Evolutionary conservation across 35 echinoderm and acorn worm genomes (phyloP), one percentile per base, ranked within the genome.

Genomic region (Patiria miniata): DNA sequence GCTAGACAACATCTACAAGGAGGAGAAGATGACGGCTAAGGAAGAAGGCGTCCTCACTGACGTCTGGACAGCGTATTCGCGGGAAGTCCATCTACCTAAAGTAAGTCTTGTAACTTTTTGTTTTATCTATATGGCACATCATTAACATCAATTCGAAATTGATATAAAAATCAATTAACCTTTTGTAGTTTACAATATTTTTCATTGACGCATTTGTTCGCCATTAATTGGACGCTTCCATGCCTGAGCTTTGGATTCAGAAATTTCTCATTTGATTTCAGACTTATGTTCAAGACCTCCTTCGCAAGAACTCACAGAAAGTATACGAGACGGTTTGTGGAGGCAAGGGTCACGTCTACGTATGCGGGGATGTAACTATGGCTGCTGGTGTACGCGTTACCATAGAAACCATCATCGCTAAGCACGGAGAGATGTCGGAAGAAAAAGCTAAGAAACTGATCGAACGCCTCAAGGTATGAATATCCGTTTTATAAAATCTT

Each of bases 311-410:
- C 39, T 39, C 77, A 0, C 40, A 79, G 78, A 59, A 82, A 12
- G 40, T 95, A 0, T 95, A 81, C 84, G 61, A 88, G 79, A 81
- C 61, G 12, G 40, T 95, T 23, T 78, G 59, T 36, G 59, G 79
- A 33, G 38, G 61, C 37, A 52, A 91, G 16, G 93, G 93, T 36
- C 93, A 95, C 54, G 15, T 95, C 56, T 95, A 82, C 44, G 88
- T 95, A 0, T 86, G 93, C 56, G 93, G 93, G 38, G 93, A 95
- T 51, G 89, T 87, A 12, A 78, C 77, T 44, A 95, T 95, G 93
- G 88, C 88, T n/a, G 78, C 82, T 15, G 93, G 86, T 44, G 91
- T 93, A 37, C 32, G 80, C 28, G 69, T 56, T 61, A 78, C 91
- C 0, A 40, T 93, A 47, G 77, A 81, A 37, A 22, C 40, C 37